Base-by-base conservation (phyloP, 64 coral and sea anemone species). In the Catalaphyllia jardinei region DNA sequence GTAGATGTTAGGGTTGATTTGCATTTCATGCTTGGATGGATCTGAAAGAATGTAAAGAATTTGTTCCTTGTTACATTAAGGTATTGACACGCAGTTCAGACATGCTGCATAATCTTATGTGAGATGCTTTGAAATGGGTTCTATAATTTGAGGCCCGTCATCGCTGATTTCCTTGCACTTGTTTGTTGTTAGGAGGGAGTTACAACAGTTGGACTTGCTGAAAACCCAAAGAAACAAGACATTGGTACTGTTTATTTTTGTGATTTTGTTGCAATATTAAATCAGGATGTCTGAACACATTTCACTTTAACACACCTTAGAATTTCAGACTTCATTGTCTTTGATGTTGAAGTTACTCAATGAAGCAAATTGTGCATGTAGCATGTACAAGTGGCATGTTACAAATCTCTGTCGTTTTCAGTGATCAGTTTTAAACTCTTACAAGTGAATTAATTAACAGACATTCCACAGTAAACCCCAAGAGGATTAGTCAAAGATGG, bases 171-270 rank as follows among this genome's bases (percentile, higher is more conserved):
- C 25, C 27, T 46, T 85, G 17, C 29, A 39, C 19, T 15, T 51
- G 39, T 13, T 74, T 27, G 7, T 71, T 79, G 52, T 15, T 61
- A 97, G 95, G 95, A 91, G 60, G 95, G 95, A 52, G 75, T 91
- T 29, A 97, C 95, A 19, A 93, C 95, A 31, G 92, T 73, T 82
- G 95, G 95, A 55, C 88, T 93, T 20, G 92, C 76, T 19, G 86
- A 93, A 33, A 89, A 88, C 29, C 51, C 67, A 67, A 77, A 79
- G 60, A 97, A 90, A 91, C 95, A 87, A 30, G 95, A 97, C 55
- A 97, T 97, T 18, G 95, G 95, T 97, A 87, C 77, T 82, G 59
- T 57, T 29, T 81, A 25, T 60, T 31, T 29, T n/a, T 9, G 12
- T 24, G 10, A 69, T 69, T 85, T 85, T 71, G 60, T 39, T 42